These are phyloP conservation scores for Sebastes hopkinsi DNA, from an alignment of 2,797 vertebrate genomes.

Conservation along the genomic window DNA sequence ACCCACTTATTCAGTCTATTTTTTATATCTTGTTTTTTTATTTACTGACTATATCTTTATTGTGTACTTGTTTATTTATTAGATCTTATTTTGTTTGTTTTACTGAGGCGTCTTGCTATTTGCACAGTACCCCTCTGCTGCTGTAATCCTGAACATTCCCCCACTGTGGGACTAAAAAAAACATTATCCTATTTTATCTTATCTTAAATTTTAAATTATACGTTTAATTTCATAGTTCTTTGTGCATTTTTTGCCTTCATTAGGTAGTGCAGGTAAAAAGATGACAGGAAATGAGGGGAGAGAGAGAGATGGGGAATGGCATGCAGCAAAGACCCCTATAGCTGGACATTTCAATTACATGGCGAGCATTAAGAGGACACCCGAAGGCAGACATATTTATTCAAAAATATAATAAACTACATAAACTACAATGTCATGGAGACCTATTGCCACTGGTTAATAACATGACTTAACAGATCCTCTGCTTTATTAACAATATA, in stretches of 20 bases:
- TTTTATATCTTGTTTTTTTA: too few species aligned
- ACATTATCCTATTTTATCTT: accelerated
- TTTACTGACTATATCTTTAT: too few species aligned
- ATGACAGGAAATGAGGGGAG: not conserved
- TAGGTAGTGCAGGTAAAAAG: not conserved
- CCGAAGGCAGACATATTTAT: not conserved
- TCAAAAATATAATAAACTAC: not conserved
- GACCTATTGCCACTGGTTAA: not conserved
- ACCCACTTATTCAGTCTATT: too few species aligned
- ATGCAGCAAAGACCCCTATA: not conserved
- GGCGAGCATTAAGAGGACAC: not conserved
- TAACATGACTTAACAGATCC: not conserved
- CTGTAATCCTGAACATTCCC: too few species aligned
- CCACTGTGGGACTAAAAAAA: too few species aligned
- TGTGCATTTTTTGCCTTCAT: not conserved
- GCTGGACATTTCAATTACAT: not conserved
- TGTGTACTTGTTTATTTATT: too few species aligned
- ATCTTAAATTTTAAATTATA: not conserved
- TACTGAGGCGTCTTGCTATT: too few species aligned
- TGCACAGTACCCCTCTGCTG: too few species aligned
- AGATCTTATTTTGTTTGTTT: too few species aligned
- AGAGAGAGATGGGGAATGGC: not conserved
- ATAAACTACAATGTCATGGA: not conserved
- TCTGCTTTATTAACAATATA: not conserved
- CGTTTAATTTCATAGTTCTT: not conserved